Conservation (phyloP, 2,797 vertebrate genomes). For the Hemitrygon akajei region DNA sequence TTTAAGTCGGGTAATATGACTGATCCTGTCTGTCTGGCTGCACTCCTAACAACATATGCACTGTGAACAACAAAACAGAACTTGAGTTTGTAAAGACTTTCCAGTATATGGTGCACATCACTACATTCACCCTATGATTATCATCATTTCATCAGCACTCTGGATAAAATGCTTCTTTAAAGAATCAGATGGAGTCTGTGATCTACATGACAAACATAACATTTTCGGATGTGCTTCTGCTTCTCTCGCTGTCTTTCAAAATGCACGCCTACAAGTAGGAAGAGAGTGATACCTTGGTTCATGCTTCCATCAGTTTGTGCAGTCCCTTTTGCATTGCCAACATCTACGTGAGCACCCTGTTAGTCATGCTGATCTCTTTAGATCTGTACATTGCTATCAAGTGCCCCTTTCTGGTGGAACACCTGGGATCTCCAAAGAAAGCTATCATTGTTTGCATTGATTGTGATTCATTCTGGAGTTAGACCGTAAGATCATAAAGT, state of each 20-base stretch:
- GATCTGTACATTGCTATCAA: conserved; percentile 53
- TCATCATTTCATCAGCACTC: conserved; percentile 52
- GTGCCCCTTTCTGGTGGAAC: conserved; percentile 51
- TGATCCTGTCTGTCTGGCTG: neutral
- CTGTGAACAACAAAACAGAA: conserved; percentile 53
- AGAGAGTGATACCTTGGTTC: rapidly evolving
- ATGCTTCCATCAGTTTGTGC: conserved; percentile 50
- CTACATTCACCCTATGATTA: conserved; percentile 45
- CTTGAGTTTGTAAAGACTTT: conserved; percentile 55
- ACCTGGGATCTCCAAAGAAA: conserved; percentile 45
- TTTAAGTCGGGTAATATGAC: no score
- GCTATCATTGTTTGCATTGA: conserved; percentile 48
- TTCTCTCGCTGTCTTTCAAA: conserved; percentile 65
- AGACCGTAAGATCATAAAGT: conserved; percentile 62
- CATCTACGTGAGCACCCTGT: conserved; percentile 62
- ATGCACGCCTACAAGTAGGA: conserved; percentile 46
- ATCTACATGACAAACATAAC: conserved; percentile 61
- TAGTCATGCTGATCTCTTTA: conserved; percentile 54
- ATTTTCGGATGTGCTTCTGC: conserved; percentile 54
- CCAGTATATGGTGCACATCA: conserved; percentile 45
- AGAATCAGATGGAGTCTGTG: conserved; percentile 55
- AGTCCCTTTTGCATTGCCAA: conserved; percentile 53
- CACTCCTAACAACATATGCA: conserved; percentile 39
- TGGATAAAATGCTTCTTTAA: conserved; percentile 45
- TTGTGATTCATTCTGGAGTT: conserved; percentile 47